Conservation (phyloP, 1,140 invertebrate species). For the Nylanderia fulva region DNA sequence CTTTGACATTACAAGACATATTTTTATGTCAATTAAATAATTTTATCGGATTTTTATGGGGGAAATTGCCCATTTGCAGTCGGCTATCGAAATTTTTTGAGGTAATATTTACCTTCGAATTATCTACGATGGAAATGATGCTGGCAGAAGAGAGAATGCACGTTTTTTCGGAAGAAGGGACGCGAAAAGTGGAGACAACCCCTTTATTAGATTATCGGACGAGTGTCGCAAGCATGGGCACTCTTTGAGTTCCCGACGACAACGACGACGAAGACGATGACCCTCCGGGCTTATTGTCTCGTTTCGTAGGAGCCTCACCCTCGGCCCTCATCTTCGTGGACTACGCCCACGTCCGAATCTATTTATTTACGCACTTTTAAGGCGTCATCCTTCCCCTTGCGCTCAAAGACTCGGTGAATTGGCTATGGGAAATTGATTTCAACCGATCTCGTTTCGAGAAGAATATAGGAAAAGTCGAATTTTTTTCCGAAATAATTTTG, state of each 20-base stretch:
- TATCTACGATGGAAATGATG: conserved; percentile 69
- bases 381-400: conserved; percentile 67
- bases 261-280: conserved; percentile 45
- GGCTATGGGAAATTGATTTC: conserved; percentile 84
- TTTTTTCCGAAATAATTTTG: conserved; percentile 3
- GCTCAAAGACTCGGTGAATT: conserved; percentile 79
- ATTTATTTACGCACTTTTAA: conserved; percentile 85
- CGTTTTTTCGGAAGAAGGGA: conserved; percentile 42
- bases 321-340: conserved; percentile 66
- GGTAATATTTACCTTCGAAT: conserved; percentile 82
- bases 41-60: no score
- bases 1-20: background rate
- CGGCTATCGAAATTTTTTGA: conserved; percentile 76
- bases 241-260: conserved; percentile 74
- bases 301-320: conserved; percentile 70
- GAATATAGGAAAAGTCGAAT: conserved; percentile 19
- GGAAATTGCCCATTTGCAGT: conserved; percentile 73
- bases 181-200: conserved; percentile 73
- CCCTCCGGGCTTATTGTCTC: conserved; percentile 83
- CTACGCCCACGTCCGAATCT: conserved; percentile 76
- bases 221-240: conserved; percentile 77
- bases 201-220: conserved; percentile 85
- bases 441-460: conserved; percentile 67
- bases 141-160: conserved; percentile 66
- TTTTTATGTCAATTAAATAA: background rate